Conservation (phyloP, 1,140 invertebrate genomes). For the Drosophila cardini region DNA sequence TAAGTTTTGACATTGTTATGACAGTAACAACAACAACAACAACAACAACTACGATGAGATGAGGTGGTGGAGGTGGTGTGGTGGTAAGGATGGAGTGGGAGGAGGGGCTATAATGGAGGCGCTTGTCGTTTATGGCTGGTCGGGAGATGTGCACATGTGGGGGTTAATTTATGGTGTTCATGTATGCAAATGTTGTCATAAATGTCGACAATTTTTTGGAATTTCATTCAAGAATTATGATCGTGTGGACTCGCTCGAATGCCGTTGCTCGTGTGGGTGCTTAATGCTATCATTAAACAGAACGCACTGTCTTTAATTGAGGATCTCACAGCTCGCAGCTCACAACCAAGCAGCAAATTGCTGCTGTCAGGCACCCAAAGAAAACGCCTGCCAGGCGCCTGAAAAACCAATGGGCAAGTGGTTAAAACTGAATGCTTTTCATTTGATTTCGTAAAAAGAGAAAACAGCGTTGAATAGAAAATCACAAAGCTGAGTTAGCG, state of each 20-base stretch:
- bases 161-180: constrained; percentile 81
- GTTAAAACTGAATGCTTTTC: constrained; percentile 37
- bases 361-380: neutral
- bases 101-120: constrained; percentile 10
- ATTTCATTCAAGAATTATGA: constrained; percentile 59
- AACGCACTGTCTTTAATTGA: constrained; percentile 44
- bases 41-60: constrained; percentile 30
- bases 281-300: constrained; percentile 29
- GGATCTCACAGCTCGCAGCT: constrained; percentile 14
- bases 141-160: constrained; percentile 23
- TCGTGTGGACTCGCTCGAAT: neutral
- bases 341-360: constrained; percentile 5
- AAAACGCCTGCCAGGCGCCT: constrained; percentile 16
- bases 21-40: constrained; percentile 54
- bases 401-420: neutral
- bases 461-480: constrained; percentile 29
- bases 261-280: constrained; percentile 9
- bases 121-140: constrained; percentile 46
- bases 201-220: constrained; percentile 69
- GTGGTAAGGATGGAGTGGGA: neutral
- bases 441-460: constrained; percentile 54
- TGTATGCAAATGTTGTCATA: constrained; percentile 80
- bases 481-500: constrained; percentile 52
- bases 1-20: constrained; percentile 81
- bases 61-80: too few species aligned